Percentiles rank a stretch among this genome's conserved stretches.
Conservation (phyloP, 2,888 invertebrate genomes). For the Macaria notata region DNA sequence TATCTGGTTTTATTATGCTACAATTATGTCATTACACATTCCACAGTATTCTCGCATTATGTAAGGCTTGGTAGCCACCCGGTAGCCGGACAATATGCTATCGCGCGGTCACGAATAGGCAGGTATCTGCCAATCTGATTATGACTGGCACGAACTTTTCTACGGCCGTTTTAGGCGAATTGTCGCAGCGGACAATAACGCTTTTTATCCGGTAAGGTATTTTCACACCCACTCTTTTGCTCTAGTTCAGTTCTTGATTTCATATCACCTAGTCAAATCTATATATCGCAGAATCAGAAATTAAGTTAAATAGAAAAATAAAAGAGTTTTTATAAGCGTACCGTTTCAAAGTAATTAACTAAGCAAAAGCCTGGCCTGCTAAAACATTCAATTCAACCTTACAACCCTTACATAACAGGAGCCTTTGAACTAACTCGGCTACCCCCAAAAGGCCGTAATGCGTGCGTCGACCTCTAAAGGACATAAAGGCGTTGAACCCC, state of each 20-base stretch:
- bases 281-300: no score
- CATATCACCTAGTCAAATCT: no score
- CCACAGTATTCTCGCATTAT: slow-evolving; percentile 2
- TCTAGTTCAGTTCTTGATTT: no score
- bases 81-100: slow-evolving; percentile 29
- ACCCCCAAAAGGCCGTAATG: slow-evolving; percentile 14
- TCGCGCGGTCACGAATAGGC: slow-evolving; percentile 33
- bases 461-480: slow-evolving; percentile 16
- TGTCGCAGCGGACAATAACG: slow-evolving; percentile 16
- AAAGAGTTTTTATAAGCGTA: no score
- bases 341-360: not conserved
- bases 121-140: slow-evolving; percentile 34
- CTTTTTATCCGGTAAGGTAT: not conserved
- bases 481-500: slow-evolving; percentile 20
- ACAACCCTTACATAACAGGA: slow-evolving; percentile 5
- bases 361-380: not conserved
- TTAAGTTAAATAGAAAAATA: no score
- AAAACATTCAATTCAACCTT: not conserved
- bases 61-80: slow-evolving; percentile 26
- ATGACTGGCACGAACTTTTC: slow-evolving; percentile 35
- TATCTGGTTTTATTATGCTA: slow-evolving; percentile 12
- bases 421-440: slow-evolving; percentile 12
- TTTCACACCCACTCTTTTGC: not conserved
- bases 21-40: slow-evolving; percentile 18
- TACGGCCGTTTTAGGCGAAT: slow-evolving; percentile 31